Percentiles rank a stretch among this genome's conserved stretches.
These are phyloP conservation scores for Eutrigla gurnardus DNA, from an alignment of 2,797 vertebrate genomes.

Conservation along the genomic window DNA sequence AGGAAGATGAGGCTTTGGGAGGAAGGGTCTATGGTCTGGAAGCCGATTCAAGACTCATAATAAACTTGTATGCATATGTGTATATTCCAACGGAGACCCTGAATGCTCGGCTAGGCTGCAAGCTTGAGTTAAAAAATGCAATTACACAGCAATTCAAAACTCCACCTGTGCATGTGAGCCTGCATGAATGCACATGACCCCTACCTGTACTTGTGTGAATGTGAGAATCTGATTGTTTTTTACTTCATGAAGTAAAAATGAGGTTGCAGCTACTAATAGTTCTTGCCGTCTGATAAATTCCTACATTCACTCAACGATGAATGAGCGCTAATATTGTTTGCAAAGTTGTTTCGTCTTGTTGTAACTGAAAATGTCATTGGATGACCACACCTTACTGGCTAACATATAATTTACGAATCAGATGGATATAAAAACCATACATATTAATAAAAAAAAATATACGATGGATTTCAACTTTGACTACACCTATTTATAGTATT, in stretches of 20 bases:
- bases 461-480: too few species aligned
- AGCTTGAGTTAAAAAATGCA: slow-evolving; percentile 34
- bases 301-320: neutral
- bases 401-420: neutral
- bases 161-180: slow-evolving; percentile 22
- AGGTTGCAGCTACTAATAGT: too few species aligned
- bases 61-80: slow-evolving; percentile 31
- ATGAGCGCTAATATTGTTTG: neutral
- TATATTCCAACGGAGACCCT: slow-evolving; percentile 30
- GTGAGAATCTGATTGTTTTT: neutral
- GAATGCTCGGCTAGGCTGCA: slow-evolving; percentile 36
- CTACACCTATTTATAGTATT: neutral
- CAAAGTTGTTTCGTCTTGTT: neutral
- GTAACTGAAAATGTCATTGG: neutral
- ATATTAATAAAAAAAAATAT: too few species aligned
- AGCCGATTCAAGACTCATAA: slow-evolving; percentile 37
- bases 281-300: too few species aligned
- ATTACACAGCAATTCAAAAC: slow-evolving; percentile 42
- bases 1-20: slow-evolving; percentile 46
- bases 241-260: neutral
- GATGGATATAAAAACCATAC: too few species aligned
- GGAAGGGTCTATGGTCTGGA: slow-evolving; percentile 23
- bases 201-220: neutral
- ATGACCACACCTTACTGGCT: too few species aligned
- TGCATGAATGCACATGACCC: slow-evolving; percentile 13